These are phyloP conservation scores for Ectropis grisescens DNA, from an alignment of 1,140 invertebrate species.

Conservation along the genomic window DNA sequence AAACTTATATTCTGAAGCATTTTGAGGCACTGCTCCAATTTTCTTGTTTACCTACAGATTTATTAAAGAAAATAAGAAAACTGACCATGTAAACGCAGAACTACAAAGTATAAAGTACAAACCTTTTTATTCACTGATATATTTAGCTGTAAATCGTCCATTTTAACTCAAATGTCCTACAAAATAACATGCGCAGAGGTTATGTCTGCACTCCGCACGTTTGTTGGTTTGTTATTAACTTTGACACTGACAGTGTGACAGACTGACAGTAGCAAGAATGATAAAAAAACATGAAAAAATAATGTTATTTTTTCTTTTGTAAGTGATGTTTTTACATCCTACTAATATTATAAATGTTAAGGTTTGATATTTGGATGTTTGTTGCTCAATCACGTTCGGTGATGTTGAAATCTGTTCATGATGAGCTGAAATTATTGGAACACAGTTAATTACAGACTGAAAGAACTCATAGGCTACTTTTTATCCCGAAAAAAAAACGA, in stretches of 20 bases:
- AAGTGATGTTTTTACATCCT: no score
- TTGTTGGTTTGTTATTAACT: not conserved
- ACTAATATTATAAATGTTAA: no score
- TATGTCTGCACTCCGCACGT: conserved; percentile 4
- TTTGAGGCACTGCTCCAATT: conserved; percentile 17
- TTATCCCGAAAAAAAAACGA: no score
- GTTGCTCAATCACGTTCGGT: no score
- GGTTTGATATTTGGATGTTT: no score
- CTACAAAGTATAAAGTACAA: conserved; percentile 8
- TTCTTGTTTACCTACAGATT: conserved; percentile 27
- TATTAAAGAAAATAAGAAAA: conserved; percentile 2
- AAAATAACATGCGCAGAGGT: not conserved
- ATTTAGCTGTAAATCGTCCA: conserved; percentile 62
- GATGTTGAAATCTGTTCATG: no score
- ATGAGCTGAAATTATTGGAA: no score
- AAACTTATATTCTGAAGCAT: conserved; percentile 49
- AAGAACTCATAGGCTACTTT: no score
- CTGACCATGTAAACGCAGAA: conserved; percentile 2
- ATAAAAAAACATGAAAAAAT: no score
- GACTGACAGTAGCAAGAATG: no score
- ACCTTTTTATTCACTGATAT: conserved; percentile 44
- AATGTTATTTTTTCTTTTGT: not conserved
- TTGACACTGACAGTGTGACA: no score
- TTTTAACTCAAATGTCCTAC: conserved; percentile 10
- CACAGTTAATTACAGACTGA: no score